Base-by-base conservation (phyloP, 2,113 vertebrate species). In the Astatoreochromis straeleni region DNA sequence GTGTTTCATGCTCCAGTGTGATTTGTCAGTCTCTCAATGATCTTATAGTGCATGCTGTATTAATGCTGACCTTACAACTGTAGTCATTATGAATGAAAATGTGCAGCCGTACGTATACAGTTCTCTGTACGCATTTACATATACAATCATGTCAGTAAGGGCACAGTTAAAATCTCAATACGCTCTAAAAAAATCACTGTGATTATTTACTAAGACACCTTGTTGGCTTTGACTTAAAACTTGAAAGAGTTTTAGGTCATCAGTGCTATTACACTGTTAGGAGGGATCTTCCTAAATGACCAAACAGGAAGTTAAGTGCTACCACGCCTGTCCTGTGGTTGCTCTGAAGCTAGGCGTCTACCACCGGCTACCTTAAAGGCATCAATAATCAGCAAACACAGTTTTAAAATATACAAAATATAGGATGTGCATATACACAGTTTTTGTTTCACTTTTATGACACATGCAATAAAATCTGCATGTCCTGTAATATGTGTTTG, bases 251-350 rank as follows among this genome's bases (percentile, higher is more conserved):
- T 84, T 82, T 81, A 82, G 51, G 29, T 87, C 60, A 82, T 79
- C 40, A 63, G 31, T 53, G 85, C 58, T 81, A 31, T 89, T 49
- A 42, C 85, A 33, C 42, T 85, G 51, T 83, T 60, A 83, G 45
- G 33, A 82, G 75, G 54, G 42, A 60, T 85, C 47, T 85, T 80
- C 87, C 82, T 75, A 79, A 88, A 90, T 31, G 14, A 85, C 60
- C 83, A 73, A 92, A 89, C 91, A 94, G 90, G 92, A 95, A 94
- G 93, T 92, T 82, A 91, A 93, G 83, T 87, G 89, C 91, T 86
- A 91, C 91, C 93, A 93, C 91, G 86, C 91, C 94, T 94, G 80
- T 91, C 40, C 84, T 89, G 89, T 85, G 83, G 89, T 82, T 83
- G 49, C 24, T 17, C 35, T 81, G 86, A 55, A 91, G 68, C 87